Evolutionary conservation across 2,888 invertebrate genomes (phyloP).

Genomic region (Dicyrtoma fusca): DNA sequence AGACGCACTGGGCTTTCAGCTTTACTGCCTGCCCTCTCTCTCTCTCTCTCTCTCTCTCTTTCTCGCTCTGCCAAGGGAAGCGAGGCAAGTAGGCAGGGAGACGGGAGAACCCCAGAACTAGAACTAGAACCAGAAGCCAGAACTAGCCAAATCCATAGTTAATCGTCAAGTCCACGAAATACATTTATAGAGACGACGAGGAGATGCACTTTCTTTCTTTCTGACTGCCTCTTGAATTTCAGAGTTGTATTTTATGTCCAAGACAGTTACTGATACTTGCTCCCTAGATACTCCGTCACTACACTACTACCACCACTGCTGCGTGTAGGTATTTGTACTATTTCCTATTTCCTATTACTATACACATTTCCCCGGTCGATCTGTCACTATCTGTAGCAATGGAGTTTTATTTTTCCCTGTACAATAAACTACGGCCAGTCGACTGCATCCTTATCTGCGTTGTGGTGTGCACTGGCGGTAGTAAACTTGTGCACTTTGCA

Average conservation of each 20-base stretch:
- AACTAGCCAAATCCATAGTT: too few species aligned
- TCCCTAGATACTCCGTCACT: conserved; percentile 4
- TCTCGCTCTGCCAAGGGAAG: neutral
- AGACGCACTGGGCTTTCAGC: conserved; percentile 5
- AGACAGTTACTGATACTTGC: conserved; percentile 28
- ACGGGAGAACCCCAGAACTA: too few species aligned
- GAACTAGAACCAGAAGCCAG: too few species aligned
- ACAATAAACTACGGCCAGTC: too few species aligned
- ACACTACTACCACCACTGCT: neutral
- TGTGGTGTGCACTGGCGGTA: too few species aligned
- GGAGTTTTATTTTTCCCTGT: neutral
- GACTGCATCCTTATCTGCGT: too few species aligned
- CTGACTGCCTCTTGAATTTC: conserved; percentile 8
- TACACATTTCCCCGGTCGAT: neutral
- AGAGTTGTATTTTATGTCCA: conserved; percentile 26
- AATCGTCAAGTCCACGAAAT: too few species aligned
- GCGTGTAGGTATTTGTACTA: neutral
- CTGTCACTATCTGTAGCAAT: neutral
- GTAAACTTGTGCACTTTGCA: too few species aligned
- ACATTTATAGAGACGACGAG: too few species aligned
- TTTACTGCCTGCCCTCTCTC: conserved; percentile 2
- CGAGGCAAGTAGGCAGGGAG: too few species aligned
- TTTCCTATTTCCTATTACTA: neutral
- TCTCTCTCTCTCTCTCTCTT: neutral
- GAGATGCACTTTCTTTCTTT: conserved; percentile 5